Evolutionary conservation across 2,797 vertebrate species (phyloP).

Genomic region (Gila robusta): DNA sequence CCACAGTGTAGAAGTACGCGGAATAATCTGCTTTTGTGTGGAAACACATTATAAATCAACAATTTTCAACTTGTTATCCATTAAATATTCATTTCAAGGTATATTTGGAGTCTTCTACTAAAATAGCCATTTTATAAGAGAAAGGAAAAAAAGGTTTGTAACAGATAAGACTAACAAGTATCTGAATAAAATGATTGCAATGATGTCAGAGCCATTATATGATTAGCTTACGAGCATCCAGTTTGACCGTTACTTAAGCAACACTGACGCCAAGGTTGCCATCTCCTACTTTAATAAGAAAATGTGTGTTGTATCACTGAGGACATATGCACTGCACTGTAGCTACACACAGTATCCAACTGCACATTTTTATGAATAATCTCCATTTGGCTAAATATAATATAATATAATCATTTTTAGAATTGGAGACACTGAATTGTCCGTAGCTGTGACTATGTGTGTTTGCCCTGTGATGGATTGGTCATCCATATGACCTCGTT

Average conservation of each 20-base stretch:
- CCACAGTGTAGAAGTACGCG: no score
- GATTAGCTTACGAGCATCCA: background rate
- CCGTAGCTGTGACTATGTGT: background rate
- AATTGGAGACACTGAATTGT: background rate
- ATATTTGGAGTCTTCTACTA: background rate
- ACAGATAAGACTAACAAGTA: background rate
- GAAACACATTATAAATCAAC: constrained; percentile 1
- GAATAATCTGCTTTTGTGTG: background rate
- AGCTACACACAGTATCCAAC: background rate
- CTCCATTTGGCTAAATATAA: background rate
- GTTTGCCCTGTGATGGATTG: background rate
- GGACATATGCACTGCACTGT: background rate
- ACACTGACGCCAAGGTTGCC: background rate
- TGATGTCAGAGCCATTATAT: background rate
- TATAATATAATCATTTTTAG: background rate
- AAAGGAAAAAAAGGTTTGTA: background rate
- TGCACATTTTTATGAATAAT: background rate
- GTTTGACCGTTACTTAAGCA: background rate
- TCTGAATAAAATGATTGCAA: background rate
- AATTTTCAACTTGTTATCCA: background rate
- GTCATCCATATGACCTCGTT: background rate
- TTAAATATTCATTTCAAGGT: background rate
- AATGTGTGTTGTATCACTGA: background rate
- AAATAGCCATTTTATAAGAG: background rate
- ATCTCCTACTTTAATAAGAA: background rate